Evolutionary conservation across 2,113 vertebrate species (phyloP), one percentile per base, ranked within the genome.

Genomic region (Hiodon alosoides): DNA sequence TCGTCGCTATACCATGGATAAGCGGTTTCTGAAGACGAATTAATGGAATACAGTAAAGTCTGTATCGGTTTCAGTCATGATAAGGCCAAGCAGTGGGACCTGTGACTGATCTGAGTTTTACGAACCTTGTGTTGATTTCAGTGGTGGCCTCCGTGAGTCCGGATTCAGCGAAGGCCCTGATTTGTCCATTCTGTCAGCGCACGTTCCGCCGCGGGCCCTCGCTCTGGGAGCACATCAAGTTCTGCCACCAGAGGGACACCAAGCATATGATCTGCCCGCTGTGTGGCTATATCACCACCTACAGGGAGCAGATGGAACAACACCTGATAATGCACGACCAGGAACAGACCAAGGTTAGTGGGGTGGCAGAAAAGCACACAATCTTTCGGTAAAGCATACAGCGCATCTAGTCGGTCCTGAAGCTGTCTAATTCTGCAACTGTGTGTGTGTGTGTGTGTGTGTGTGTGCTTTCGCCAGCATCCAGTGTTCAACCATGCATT

Each of bases 111-210:
- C 16, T 58, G 16, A 58, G 55, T 11, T 31, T 31, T 2, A 31
- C 47, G 3, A 3, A 14, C 4, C 48, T 50, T 53, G 13, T 31
- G 17, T n/a, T 70, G 31, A 31, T 61, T 79, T 16, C 79, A 90
- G 89, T 89, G 3, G 69, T 71, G 9, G 74, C 50, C 5, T 57
- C 78, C 0, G 4, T 70, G 54, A 82, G 74, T 47, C 71, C 80
- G 0, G 83, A 84, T 9, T 67, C 52, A 13, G 74, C 69, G 16
- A 81, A 81, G 69, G 79, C 7, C 47, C 80, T 87, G 72, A 86
- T 83, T 16, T 93, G 92, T 74, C 92, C 90, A 0, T 92, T 88
- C 79, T 93, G 92, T 83, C 85, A 90, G 80, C 85, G 83, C 75
- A 79, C 83, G 16, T 91, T 83, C 77, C 87, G 83, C 54, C 82